Evolutionary conservation across 2,113 vertebrate species (phyloP), one percentile per base, ranked within the genome.

Genomic region (Uria lomvia): DNA sequence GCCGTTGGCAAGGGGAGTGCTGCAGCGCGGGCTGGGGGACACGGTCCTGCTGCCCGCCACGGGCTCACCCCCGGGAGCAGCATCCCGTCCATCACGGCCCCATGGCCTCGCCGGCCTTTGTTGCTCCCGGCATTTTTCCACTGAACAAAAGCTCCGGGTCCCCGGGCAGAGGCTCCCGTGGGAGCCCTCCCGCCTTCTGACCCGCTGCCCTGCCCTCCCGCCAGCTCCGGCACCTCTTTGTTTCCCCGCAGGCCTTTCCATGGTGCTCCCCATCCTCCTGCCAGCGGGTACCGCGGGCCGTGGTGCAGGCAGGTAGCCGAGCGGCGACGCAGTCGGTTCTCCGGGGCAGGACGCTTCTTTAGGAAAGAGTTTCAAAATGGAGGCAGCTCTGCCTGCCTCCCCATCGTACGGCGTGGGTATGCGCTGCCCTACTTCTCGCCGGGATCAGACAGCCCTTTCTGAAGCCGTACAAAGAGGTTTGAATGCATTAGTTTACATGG

Each of bases 401-500:
- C 75, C 63, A 12, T 29, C 30, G 8, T 17, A 21, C 62, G 22
- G 78, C 50, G 5, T 17, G 72, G 53, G 52, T 42, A 40, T 45
- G 52, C 1, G 29, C 89, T 93, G 96, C 71, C 83, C 84, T 96
- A 72, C 82, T 86, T 97, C 92, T 87, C 5, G 5, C 47, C 7
- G 42, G 85, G 76, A 81, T 94, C 88, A 91, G 90, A 60, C 96
- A 63, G 59, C 86, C 93, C 68, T 87, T 59, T 82, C 63, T 68
- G 73, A 59, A 75, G 90, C 89, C 23, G 5, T 74, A 74, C 85
- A 77, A 71, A 88, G 90, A 50, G 90, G 77, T 83, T 50, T 91
- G 82, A 83, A 89, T 94, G 71, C 91, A 68, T 93, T 92, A 92
- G 94, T 91, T 89, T 94, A 93, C 80, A 83, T 71, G 86, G 91